phyloP scores from a whole-genome alignment of 2,113 vertebrate species.

The Meriones unguiculatus region DNA sequence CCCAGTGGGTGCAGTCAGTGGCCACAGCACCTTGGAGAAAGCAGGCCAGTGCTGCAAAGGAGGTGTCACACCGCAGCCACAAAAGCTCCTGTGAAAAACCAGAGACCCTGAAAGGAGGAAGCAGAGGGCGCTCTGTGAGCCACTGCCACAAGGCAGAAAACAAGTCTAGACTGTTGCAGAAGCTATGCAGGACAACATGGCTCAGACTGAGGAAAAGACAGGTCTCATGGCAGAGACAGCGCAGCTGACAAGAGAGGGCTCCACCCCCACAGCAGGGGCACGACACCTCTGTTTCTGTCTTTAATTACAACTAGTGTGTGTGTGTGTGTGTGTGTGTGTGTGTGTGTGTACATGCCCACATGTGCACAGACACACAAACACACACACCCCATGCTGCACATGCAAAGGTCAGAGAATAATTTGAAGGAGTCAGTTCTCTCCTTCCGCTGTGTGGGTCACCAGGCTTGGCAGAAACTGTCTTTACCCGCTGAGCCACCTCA shows the following conservation, averaged over 20 bases:
- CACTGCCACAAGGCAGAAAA: background rate
- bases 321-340: background rate
- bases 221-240: background rate
- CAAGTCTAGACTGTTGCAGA: background rate
- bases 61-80: too few relatives aligned
- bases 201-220: background rate
- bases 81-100: background rate
- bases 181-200: background rate
- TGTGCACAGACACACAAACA: background rate
- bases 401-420: background rate
- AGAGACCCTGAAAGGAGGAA: too few relatives aligned
- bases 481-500: accelerated
- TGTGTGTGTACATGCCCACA: too few relatives aligned
- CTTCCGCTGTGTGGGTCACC: background rate
- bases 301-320: background rate
- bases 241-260: background rate
- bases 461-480: background rate
- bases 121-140: accelerated
- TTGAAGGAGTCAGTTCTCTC: background rate
- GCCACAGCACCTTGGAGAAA: background rate
- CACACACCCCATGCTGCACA: background rate
- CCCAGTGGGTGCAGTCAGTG: background rate
- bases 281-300: background rate
- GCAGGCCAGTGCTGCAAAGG: background rate
- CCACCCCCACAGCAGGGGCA: too few relatives aligned